Base-by-base conservation (phyloP, 2,888 invertebrate genomes). In the Agrotis segetum region DNA sequence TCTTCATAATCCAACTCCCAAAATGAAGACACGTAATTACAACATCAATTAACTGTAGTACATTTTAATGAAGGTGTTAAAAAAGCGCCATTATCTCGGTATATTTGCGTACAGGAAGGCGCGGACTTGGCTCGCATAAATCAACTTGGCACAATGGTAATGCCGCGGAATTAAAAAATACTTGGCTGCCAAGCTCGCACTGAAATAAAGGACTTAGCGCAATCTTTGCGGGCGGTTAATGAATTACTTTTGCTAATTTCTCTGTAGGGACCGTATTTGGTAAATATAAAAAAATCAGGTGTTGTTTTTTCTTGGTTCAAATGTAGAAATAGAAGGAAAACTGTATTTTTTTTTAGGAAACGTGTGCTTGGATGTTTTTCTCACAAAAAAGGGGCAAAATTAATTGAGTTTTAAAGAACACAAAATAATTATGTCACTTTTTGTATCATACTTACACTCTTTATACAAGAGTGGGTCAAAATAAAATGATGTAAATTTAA, bases 201-300 rank as follows among this genome's bases (percentile, higher is more conserved):
- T 90, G 93, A 94, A 94, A 93, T 94, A 93, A 93, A 92, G 91
- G 95, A 93, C 95, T 95, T 93, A 91, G 89, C 92, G 88, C 91
- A 92, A 94, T 94, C 95, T 95, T 94, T 88, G 93, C 88, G 89
- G 85, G 89, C 90, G 92, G 94, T 95, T 95, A 95, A 96, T 95
- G 94, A 96, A 96, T 96, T 95, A 95, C 94, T 91, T 94, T 92
- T 91, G 93, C 93, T 94, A 95, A 95, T 95, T 95, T 95, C 92
- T 89, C 89, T 86, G 79, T 72, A 59, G 78, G 91, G 89, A 82
- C 76, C 85, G 92, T 29, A 93, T 83, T 92, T 67, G 64, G 86
- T 21, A 55, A 40, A 52, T 53, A 44, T 29, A 55, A 9, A 65
- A 62, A 65, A 53, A n/a, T 0, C 19, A 0, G 13, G 13, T 50